These are phyloP conservation scores for Glaucomys volans DNA, from an alignment of 2,113 vertebrate genomes.

Conservation along the genomic window DNA sequence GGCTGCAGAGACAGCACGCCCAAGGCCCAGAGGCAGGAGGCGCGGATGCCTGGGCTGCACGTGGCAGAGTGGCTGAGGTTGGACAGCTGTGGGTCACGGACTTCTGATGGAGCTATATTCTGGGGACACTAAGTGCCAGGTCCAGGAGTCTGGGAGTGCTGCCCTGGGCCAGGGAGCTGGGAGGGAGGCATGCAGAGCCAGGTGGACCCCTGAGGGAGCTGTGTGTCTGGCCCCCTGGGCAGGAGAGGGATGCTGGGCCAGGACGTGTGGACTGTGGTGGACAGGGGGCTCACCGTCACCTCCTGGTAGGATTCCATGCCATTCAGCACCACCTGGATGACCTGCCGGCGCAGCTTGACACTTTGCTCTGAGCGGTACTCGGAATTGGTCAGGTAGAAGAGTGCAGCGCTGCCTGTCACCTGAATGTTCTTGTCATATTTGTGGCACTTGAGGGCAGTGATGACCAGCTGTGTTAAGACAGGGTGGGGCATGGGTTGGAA, in stretches of 20 bases:
- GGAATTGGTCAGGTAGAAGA: slow-evolving; percentile 98
- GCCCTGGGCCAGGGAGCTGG: accelerated
- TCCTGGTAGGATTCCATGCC: slow-evolving; percentile 99
- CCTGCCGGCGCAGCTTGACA: slow-evolving; percentile 92
- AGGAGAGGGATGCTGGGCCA: not conserved
- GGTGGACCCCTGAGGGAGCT: not conserved
- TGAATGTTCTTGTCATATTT: slow-evolving; percentile 98
- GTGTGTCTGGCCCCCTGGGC: accelerated
- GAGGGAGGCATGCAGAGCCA: not conserved
- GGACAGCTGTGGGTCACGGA: not conserved
- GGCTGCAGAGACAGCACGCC: not conserved
- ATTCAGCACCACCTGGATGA: slow-evolving; percentile 97
- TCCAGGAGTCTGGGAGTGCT: not conserved
- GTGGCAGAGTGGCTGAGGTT: not conserved
- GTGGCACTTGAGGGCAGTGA: slow-evolving; percentile 96
- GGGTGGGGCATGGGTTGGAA: not conserved
- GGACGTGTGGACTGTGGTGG: not conserved
- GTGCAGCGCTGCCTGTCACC: slow-evolving; percentile 96
- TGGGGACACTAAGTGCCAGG: not conserved
- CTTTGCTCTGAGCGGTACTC: slow-evolving; percentile 98
- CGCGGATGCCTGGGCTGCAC: no score
- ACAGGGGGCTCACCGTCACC: slow-evolving; percentile 93
- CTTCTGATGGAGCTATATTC: not conserved
- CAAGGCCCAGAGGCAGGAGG: not conserved
- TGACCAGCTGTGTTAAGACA: slow-evolving; percentile 92